Base-by-base conservation (phyloP, 2,797 vertebrate genomes). In the Coendou prehensilis region DNA sequence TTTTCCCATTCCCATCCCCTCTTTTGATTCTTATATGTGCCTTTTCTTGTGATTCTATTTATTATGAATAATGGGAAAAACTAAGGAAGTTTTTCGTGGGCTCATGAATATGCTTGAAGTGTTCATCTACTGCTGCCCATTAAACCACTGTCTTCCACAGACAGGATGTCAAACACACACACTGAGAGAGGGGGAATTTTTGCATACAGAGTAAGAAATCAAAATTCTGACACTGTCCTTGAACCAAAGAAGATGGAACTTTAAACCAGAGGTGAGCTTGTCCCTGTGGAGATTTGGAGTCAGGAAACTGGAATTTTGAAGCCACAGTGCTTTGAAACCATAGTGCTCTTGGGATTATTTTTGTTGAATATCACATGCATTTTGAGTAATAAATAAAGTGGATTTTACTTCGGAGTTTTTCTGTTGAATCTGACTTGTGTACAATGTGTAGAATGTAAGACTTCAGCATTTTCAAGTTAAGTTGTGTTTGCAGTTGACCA, bases 371-470 rank as follows among this genome's bases (percentile, higher is more conserved):
- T n/a, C 13, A 83, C 7, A 88, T n/a, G 69, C 8, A 73, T 93
- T 76, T 79, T 30, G 56, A 22, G 22, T 79, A 28, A 93, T 82
- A 63, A 93, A 45, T 73, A 41, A 85, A 64, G 22, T 59, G 9
- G 5, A 75, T 84, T 87, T 69, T 86, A 9, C 78, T 89, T 96
- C 52, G 47, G 18, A 94, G 50, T 64, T 96, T 64, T 96, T 82
- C 79, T 89, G 20, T 2, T 56, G 52, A 83, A 9, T 87, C 61
- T 73, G 80, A 67, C 78, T 83, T 87, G 56, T 87, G 41, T n/a
- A 52, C 56, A 87, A 45, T 86, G 10, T 6, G 64, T 91, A 78
- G 45, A 63, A 94, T 63, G 37, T 87, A 87, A 75, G 11, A 41
- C 54, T 57, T 89, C 50, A 87, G 50, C 45, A n/a, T 80, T 81